Evolutionary conservation across 2,797 vertebrate species (phyloP).

Genomic region (Decapterus maruadsi): DNA sequence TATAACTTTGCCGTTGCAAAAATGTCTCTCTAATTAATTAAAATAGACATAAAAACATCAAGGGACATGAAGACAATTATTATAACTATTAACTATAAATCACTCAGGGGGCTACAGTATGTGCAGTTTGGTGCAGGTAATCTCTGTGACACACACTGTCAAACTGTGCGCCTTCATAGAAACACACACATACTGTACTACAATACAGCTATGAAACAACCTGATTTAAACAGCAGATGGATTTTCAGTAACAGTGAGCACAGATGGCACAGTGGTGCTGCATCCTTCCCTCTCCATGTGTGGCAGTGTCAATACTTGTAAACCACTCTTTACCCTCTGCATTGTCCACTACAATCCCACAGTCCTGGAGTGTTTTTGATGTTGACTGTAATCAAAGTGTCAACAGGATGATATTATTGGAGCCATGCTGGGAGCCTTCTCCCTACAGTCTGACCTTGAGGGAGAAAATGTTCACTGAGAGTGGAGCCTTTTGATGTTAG

Average conservation of each 20-base stretch:
- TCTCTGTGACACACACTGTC: not conserved
- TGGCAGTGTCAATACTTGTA: not conserved
- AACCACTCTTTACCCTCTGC: constrained; percentile 1
- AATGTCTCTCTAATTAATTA: no score
- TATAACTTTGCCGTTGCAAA: not conserved
- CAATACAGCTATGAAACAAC: not conserved
- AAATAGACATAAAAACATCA: not conserved
- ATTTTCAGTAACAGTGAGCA: not conserved
- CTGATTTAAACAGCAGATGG: not conserved
- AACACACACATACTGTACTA: no score
- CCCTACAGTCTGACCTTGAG: constrained; percentile 43
- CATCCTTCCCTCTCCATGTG: constrained; percentile 1
- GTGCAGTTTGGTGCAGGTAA: not conserved
- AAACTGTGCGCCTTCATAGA: not conserved
- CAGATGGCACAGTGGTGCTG: not conserved
- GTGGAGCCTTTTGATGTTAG: constrained; percentile 11
- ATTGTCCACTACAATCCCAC: constrained; percentile 2
- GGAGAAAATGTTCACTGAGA: not conserved
- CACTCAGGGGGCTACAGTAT: no score
- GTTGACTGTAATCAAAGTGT: constrained; percentile 37
- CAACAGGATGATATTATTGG: constrained; percentile 16
- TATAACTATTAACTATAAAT: not conserved
- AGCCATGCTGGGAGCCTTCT: constrained; percentile 2
- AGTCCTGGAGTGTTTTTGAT: constrained; percentile 29
- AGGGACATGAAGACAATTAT: not conserved